Conservation (phyloP, 2,797 vertebrate genomes). For the Chaenodraco wilsoni region DNA sequence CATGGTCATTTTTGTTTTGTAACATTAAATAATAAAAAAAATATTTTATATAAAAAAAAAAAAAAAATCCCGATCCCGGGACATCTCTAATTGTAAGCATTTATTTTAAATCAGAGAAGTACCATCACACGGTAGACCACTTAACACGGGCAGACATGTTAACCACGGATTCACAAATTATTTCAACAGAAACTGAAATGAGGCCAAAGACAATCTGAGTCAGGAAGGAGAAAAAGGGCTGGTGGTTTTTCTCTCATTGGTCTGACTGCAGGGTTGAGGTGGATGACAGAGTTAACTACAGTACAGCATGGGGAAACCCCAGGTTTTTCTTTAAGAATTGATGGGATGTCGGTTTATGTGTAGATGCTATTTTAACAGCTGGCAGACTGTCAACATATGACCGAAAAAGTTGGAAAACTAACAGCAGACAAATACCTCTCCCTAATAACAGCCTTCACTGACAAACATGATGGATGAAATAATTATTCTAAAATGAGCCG, state of each 20-base stretch:
- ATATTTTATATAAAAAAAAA: too few species aligned
- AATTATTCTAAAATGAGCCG: conserved; percentile 21
- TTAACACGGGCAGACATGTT: background rate
- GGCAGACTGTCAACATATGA: conserved; percentile 30
- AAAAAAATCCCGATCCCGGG: too few species aligned
- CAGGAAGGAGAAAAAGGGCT: conserved; percentile 29
- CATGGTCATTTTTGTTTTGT: too few species aligned
- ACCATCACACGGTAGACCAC: background rate
- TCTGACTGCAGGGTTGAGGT: conserved; percentile 49
- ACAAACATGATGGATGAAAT: conserved; percentile 27
- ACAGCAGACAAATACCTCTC: conserved; percentile 23
- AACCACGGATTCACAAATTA: background rate
- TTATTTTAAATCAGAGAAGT: background rate
- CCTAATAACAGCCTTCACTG: conserved; percentile 15
- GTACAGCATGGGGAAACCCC: conserved; percentile 40
- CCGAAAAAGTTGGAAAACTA: conserved; percentile 14
- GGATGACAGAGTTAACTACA: conserved; percentile 40
- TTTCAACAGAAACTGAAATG: conserved; percentile 33
- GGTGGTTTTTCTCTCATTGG: conserved; percentile 43
- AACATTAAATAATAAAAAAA: too few species aligned
- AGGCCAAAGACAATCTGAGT: conserved; percentile 45
- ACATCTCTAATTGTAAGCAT: too few species aligned
- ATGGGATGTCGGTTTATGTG: conserved; percentile 3
- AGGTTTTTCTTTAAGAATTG: conserved; percentile 29
- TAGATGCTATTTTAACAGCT: conserved; percentile 54